Base-by-base conservation (phyloP, 2,797 vertebrate genomes). In the Coilia nasus region DNA sequence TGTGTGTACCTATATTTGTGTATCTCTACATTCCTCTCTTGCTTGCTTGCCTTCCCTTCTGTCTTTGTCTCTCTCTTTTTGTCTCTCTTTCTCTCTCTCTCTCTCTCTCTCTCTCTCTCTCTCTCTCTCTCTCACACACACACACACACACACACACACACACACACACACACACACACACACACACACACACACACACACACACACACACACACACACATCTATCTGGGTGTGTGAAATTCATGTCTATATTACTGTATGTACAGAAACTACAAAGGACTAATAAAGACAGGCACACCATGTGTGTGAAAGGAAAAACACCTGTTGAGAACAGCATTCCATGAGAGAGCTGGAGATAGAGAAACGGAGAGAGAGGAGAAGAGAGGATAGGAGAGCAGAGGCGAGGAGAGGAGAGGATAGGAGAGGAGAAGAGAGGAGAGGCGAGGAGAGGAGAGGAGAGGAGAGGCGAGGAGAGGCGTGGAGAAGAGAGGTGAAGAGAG, bases 241-340 rank as follows among this genome's bases (percentile, higher is more conserved):
- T 41, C 35, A 11, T 54, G n/a, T 28, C 14, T 71, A 17, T 15
- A 28, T 41, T 64, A 6, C 71, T 59, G 62, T 28, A 25, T 17
- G 31, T 47, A 57, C 28, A 56, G 56, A 75, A 4, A 44, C 19
- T 85, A 81, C 23, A 82, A 25, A 54, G 21, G 23, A 14, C 57
- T 41, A 56, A 23, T 60, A 60, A 75, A 35, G 81, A 25, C 25
- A 25, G 59, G 23, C 19, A 56, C 82, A 87, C 59, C 83, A 41
- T 89, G 84, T 87, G 89, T 54, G 50, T 54, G 50, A 54, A 54
- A 31, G 44, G 75, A 86, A 78, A 67, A 85, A 92, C 94, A 95
- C 94, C 94, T 95, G 94, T 91, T 92, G 92, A 93, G 92, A 89
- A 91, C 92, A 91, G 91, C 78, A 88, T 93, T 92, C 88, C 90